Conservation (phyloP, 2,888 invertebrate genomes). For the Mimachlamys varia region DNA sequence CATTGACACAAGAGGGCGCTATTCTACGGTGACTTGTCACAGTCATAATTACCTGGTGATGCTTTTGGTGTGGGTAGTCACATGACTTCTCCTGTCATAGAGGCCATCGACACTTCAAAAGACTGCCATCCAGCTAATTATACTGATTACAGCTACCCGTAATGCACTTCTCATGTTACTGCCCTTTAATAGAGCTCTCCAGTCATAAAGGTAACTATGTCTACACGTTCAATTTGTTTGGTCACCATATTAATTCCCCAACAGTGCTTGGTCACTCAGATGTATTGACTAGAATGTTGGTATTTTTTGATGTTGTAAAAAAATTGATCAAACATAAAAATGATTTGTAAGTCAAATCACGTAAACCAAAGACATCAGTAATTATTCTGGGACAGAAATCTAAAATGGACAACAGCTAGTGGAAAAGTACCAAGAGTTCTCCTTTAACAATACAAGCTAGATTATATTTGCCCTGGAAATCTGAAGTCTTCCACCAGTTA, state of each 20-base stretch:
- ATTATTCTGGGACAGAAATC: neutral
- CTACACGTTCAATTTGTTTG: conserved; percentile 8
- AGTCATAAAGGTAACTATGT: neutral
- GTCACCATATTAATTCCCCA: neutral
- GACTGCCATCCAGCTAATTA: neutral
- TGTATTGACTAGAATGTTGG: neutral
- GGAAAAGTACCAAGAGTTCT: neutral
- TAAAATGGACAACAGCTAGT: neutral
- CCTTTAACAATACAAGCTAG: neutral
- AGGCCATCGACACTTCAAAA: neutral
- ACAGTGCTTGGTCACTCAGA: neutral
- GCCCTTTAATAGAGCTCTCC: conserved; percentile 15
- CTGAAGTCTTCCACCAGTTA: neutral
- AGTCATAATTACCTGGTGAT: neutral
- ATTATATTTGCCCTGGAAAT: neutral
- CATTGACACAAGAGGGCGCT: neutral
- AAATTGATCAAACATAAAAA: neutral
- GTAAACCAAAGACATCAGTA: neutral
- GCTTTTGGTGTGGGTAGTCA: neutral
- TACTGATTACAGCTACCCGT: conserved; percentile 8
- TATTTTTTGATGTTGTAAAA: neutral
- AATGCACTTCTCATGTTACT: conserved; percentile 31
- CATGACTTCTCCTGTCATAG: conserved; percentile 15
- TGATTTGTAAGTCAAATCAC: neutral
- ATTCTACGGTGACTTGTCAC: neutral